Conservation (phyloP, 2,113 vertebrate genomes). For the Ptilorrhoa leucosticta region DNA sequence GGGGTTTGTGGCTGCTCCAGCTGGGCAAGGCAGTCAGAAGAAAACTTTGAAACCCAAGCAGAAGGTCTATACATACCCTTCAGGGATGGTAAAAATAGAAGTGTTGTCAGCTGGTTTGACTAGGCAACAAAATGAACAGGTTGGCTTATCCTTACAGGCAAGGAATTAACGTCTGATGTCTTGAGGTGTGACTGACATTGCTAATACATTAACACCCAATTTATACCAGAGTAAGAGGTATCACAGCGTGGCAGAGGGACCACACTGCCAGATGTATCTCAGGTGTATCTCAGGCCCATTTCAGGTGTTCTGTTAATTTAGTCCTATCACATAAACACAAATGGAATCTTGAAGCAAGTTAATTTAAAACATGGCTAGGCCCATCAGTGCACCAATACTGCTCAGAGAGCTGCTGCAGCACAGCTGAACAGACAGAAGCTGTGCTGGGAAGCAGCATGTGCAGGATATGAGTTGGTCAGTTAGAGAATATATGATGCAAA, state of each 20-base stretch:
- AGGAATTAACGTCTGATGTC: neutral
- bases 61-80: neutral
- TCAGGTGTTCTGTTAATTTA: neutral
- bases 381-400: rapidly evolving
- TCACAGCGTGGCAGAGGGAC: neutral
- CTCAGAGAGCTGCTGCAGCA: neutral
- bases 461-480: neutral
- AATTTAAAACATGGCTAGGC: neutral
- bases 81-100: neutral
- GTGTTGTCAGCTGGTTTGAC: neutral
- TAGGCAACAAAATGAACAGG: neutral
- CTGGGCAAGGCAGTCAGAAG: neutral
- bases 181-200: neutral
- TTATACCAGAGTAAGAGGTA: neutral
- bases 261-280: neutral
- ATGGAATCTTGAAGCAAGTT: neutral
- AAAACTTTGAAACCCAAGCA: neutral
- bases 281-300: neutral
- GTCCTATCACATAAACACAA: neutral
- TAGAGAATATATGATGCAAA: neutral
- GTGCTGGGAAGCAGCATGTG: neutral
- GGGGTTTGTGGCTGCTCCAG: neutral
- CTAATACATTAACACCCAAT: neutral
- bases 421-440: neutral
- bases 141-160: neutral